Percentiles rank a stretch among this genome's conserved stretches.
These are phyloP conservation scores for Thripadectes ignobilis DNA, from an alignment of 2,797 vertebrate species.

Conservation along the genomic window DNA sequence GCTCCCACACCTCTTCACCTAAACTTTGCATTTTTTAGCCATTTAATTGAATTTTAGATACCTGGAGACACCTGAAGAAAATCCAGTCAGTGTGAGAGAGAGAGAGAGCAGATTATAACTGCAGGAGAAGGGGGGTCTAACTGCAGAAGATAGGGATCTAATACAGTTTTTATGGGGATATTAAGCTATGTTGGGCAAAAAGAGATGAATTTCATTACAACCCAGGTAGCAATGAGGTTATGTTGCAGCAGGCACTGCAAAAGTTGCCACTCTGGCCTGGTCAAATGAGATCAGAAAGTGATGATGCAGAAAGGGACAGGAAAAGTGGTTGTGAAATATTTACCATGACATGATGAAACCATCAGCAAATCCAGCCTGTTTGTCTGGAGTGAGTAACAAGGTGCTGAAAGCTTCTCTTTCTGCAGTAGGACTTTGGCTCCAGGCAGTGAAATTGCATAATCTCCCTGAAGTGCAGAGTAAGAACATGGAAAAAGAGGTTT, in stretches of 20 bases:
- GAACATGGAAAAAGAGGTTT: background rate
- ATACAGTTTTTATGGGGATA: background rate
- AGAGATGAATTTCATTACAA: background rate
- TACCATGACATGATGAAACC: constrained; percentile 26
- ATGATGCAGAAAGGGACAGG: background rate
- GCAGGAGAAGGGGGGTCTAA: background rate
- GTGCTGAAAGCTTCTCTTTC: background rate
- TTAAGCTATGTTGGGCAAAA: background rate
- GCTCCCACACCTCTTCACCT: background rate
- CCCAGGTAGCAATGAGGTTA: background rate
- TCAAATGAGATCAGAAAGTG: background rate
- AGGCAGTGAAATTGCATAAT: background rate
- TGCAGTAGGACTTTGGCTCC: background rate
- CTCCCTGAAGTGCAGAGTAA: background rate
- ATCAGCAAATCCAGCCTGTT: constrained; percentile 5
- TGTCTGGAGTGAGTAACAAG: background rate
- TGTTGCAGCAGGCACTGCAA: background rate
- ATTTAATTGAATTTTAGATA: background rate
- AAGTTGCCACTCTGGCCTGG: background rate
- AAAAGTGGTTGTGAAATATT: constrained; percentile 43
- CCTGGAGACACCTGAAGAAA: background rate
- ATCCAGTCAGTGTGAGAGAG: background rate
- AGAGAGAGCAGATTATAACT: background rate
- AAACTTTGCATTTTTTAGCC: background rate
- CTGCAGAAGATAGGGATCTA: background rate